Conservation (phyloP, 2,797 vertebrate species). For the Falco cherrug region DNA sequence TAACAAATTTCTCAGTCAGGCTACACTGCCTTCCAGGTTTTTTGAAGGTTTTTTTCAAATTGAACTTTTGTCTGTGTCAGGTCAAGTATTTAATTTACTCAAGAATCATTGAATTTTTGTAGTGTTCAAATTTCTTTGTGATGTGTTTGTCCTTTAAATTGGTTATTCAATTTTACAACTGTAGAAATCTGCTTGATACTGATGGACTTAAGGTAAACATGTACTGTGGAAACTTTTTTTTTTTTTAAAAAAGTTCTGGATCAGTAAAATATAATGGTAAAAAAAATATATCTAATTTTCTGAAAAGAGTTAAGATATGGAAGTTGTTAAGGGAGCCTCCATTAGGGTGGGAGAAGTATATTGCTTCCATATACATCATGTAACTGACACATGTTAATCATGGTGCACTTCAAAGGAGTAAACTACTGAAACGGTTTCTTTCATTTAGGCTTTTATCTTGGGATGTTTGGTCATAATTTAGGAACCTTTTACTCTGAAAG, state of each 20-base stretch:
- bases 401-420: background rate
- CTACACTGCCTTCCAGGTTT: background rate
- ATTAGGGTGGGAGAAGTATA: background rate
- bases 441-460: conserved; percentile 1
- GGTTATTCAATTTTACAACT: background rate
- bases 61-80: background rate
- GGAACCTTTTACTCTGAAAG: background rate
- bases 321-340: background rate
- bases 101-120: background rate
- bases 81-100: background rate
- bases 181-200: background rate
- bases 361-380: background rate
- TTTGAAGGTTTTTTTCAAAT: background rate
- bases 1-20: background rate
- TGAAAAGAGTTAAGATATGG: background rate
- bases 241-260: background rate
- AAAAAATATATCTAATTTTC: background rate
- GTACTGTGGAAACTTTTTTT: background rate
- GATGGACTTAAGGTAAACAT: background rate
- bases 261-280: background rate
- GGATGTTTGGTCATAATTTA: background rate
- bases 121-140: background rate
- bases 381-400: background rate
- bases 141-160: background rate
- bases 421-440: background rate